Evolutionary conservation across 1,140 invertebrate genomes (phyloP).

Genomic region (Macrocentrus cingulum): DNA sequence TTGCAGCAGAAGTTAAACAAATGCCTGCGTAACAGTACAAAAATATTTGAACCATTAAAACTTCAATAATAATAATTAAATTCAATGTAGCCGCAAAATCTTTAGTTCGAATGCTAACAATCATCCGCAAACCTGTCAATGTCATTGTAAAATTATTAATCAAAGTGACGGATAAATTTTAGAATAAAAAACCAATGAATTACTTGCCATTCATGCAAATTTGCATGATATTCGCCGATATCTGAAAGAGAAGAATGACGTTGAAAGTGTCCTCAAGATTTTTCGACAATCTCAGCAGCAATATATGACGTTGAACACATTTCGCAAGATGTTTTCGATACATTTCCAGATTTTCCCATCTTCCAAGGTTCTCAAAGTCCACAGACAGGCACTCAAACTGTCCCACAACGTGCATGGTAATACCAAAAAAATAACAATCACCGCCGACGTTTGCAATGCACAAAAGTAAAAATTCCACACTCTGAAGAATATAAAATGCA

Average conservation of each 20-base stretch:
- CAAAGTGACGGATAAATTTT: too few species aligned
- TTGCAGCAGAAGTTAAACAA: constrained; percentile 24
- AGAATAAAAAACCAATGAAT: too few species aligned
- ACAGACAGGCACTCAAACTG: constrained; percentile 30
- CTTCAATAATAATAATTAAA: constrained; percentile 16
- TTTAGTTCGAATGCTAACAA: constrained; percentile 28
- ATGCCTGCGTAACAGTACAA: constrained; percentile 37
- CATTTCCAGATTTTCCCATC: not conserved
- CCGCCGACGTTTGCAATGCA: constrained; percentile 29
- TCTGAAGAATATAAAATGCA: constrained; percentile 26
- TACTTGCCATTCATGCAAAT: constrained; percentile 38
- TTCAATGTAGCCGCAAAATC: constrained; percentile 12
- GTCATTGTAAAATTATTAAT: too few species aligned
- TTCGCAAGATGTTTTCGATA: not conserved
- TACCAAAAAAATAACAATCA: constrained; percentile 31
- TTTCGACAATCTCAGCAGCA: constrained; percentile 16
- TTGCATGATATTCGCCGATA: constrained; percentile 24
- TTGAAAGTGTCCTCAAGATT: constrained; percentile 27
- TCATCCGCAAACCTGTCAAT: constrained; percentile 32
- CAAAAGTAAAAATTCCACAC: constrained; percentile 12
- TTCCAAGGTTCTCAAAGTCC: constrained; percentile 2
- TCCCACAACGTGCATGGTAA: constrained; percentile 32
- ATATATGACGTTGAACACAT: constrained; percentile 25
- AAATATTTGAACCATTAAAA: constrained; percentile 34
- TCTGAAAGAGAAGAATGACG: constrained; percentile 25